Base-by-base conservation (phyloP, 2,888 invertebrate genomes). In the Hirtodrosophila duncani region DNA sequence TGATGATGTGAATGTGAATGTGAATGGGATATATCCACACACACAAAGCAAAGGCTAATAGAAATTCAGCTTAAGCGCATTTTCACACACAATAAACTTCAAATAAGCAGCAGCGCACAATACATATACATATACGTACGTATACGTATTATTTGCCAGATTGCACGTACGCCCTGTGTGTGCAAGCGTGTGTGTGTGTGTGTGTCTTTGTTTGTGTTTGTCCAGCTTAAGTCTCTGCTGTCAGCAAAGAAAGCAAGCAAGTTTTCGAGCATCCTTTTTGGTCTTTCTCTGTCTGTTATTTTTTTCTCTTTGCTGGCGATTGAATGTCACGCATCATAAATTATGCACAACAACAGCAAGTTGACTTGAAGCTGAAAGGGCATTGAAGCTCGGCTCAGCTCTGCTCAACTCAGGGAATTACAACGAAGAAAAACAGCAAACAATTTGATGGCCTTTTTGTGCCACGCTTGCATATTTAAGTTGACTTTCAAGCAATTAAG, bases 1-100 rank as follows among this genome's bases (percentile, higher is more conserved):
- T 84, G 83, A 82, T 82, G 82, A 84, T 81, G 77, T 65, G 71
- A 74, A 83, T n/a, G n/a, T 82, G 82, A 84, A 84, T 84, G 83
- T 84, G 84, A 84, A 84, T 81, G 77, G 64, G 71, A 74, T 82
- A 77, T 69, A 66, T 81, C 66, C 72, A 67, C 67, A 68, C 80
- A n/a, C n/a, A n/a, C n/a, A n/a, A n/a, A n/a, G n/a, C n/a, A 70
- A 79, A 78, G 63, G 72, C 83, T 83, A 81, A 83, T 82, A 78
- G 79, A 79, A 75, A 70, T 70, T 82, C 71, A 70, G 57, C 75
- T 75, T 63, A 75, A 77, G 83, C 82, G 63, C 72, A 81, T 83
- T 77, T 79, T 79, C 83, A 83, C 78, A 81, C 83, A 81, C 83
- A 82, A 83, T 83, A 83, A 75, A 81, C 78, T 77, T 77, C 79